Percentiles rank a stretch among this genome's conserved stretches.
These are phyloP conservation scores for Orchestes rusci DNA, from an alignment of 2,888 invertebrate species.

Conservation along the genomic window DNA sequence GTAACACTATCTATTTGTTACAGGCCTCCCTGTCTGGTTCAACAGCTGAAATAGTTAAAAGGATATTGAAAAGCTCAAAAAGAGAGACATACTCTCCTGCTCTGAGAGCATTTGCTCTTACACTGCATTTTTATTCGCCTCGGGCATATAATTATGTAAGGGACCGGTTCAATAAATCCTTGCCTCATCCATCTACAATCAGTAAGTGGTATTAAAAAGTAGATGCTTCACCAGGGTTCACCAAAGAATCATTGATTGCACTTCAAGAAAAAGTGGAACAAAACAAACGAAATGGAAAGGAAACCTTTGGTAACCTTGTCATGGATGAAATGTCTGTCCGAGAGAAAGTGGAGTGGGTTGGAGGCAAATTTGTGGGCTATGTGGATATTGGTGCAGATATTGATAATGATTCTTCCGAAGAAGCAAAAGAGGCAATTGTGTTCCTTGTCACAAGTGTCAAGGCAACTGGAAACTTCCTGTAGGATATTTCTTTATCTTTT, in stretches of 20 bases:
- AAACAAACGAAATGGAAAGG: background rate
- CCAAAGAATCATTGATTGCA: background rate
- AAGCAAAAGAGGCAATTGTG: background rate
- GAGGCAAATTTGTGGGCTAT: background rate
- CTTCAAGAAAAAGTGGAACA: background rate
- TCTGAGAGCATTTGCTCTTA: slow-evolving; percentile 1
- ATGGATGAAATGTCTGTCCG: background rate
- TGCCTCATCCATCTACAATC: too few relatives aligned
- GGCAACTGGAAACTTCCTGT: too few relatives aligned
- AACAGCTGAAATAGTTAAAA: background rate
- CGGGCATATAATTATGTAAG: slow-evolving; percentile 1
- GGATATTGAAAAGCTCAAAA: background rate
- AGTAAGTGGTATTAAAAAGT: too few relatives aligned
- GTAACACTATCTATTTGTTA: too few relatives aligned
- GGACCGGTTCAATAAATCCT: background rate
- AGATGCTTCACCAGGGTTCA: slow-evolving; percentile 3
- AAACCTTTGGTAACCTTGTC: too few relatives aligned
- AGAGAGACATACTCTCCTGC: background rate
- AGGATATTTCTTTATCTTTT: too few relatives aligned
- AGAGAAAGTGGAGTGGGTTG: background rate
- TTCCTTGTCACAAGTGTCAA: too few relatives aligned
- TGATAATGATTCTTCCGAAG: background rate
- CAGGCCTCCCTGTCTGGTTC: too few relatives aligned
- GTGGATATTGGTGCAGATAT: too few relatives aligned
- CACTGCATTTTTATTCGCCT: slow-evolving; percentile 2